These are phyloP conservation scores for Hirtodrosophila histrioides DNA, from an alignment of 2,888 invertebrate species.

Conservation along the genomic window DNA sequence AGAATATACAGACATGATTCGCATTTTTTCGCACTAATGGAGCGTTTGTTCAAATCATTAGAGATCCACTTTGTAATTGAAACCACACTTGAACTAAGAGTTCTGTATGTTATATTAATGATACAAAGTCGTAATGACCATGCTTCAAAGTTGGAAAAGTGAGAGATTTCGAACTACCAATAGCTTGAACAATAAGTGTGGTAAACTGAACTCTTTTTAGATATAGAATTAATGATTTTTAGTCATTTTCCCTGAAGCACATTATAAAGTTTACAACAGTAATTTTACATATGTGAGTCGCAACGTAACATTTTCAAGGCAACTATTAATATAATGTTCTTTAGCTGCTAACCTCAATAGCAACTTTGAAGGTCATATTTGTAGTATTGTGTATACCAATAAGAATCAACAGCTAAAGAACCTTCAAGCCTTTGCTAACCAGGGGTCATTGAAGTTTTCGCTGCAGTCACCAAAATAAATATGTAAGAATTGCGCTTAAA, in stretches of 20 bases:
- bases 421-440: slow-evolving; percentile 31
- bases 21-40: slow-evolving; percentile 17
- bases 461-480: slow-evolving; percentile 23
- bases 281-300: too few relatives aligned
- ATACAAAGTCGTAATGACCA: too few relatives aligned
- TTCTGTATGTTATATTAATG: too few relatives aligned
- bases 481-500: slow-evolving; percentile 20
- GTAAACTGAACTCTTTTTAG: too few relatives aligned
- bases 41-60: background rate
- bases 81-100: background rate
- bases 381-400: slow-evolving; percentile 24
- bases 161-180: too few relatives aligned
- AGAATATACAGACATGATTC: slow-evolving; percentile 4
- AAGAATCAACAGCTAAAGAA: slow-evolving; percentile 34
- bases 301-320: too few relatives aligned
- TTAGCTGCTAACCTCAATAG: slow-evolving; percentile 17
- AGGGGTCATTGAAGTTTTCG: slow-evolving; percentile 41
- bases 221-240: too few relatives aligned
- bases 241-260: too few relatives aligned
- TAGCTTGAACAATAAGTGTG: too few relatives aligned
- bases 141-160: too few relatives aligned
- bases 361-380: slow-evolving; percentile 40
- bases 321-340: background rate
- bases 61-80: slow-evolving; percentile 8
- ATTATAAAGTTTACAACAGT: too few relatives aligned